Evolutionary conservation across 2,888 invertebrate species (phyloP).

Genomic region (Melanargia galathea): DNA sequence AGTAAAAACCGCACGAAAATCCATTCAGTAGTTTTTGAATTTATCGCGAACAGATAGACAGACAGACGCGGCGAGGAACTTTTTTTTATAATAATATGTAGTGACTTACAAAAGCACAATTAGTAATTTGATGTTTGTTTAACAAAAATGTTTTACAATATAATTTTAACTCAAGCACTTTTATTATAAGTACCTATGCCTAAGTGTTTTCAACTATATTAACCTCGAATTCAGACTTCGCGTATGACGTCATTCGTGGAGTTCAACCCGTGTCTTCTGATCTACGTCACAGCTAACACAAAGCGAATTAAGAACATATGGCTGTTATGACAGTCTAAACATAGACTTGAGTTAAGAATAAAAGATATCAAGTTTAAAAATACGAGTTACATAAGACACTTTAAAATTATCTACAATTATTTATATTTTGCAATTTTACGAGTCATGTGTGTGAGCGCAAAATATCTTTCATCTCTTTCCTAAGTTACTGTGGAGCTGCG

Average conservation of each 20-base stretch:
- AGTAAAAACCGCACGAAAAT: too few species aligned
- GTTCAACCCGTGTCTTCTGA: constrained; percentile 1
- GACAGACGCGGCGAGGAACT: too few species aligned
- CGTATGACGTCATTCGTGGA: constrained; percentile 14
- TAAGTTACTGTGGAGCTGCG: constrained; percentile 9
- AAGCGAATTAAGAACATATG: neutral
- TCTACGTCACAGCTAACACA: constrained; percentile 13
- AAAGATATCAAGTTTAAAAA: neutral
- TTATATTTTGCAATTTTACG: neutral
- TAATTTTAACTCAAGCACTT: too few species aligned
- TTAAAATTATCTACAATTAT: neutral
- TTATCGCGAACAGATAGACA: too few species aligned
- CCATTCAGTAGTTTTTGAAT: too few species aligned
- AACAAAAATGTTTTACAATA: too few species aligned
- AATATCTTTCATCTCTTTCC: constrained; percentile 13
- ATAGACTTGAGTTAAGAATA: neutral
- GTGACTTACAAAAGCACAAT: too few species aligned
- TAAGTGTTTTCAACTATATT: neutral
- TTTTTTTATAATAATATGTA: too few species aligned
- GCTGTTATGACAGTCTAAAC: neutral
- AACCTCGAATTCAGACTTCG: neutral
- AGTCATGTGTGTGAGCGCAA: neutral
- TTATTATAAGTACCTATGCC: neutral
- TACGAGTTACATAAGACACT: neutral
- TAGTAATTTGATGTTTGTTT: too few species aligned